A percentile compares a stretch with the other conserved stretches of the same genome.
These are phyloP conservation scores for Hephaestus fuliginosus DNA, from an alignment of 2,797 vertebrate species.

Conservation along the genomic window DNA sequence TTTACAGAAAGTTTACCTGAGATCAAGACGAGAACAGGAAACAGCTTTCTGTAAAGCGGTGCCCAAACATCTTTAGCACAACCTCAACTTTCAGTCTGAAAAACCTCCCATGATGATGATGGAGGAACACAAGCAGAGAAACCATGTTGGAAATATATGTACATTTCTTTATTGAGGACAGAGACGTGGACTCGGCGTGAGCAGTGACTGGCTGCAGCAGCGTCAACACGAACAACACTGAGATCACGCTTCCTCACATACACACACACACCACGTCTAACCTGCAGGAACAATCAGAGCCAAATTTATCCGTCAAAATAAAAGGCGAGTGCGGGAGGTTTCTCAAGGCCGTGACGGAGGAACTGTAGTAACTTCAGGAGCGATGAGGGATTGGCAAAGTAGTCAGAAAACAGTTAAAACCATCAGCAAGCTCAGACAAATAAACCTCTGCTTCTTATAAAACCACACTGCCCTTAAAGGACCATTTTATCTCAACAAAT, in stretches of 20 bases:
- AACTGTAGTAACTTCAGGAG: neutral
- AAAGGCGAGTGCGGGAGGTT: neutral
- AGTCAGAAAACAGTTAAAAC: neutral
- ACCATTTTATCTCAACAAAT: neutral
- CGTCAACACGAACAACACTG: constrained; percentile 20
- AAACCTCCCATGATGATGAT: neutral
- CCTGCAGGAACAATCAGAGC: constrained; percentile 32
- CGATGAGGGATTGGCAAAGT: neutral
- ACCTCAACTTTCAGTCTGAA: neutral
- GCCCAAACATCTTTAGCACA: neutral
- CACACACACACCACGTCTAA: neutral
- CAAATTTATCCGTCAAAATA: neutral
- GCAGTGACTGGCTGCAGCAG: constrained; percentile 9
- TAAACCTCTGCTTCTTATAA: neutral
- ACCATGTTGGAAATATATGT: constrained; percentile 62
- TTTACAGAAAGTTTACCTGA: neutral
- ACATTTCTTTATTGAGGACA: constrained; percentile 69
- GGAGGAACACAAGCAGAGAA: neutral
- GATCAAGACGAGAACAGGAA: neutral
- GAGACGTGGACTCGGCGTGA: constrained; percentile 13
- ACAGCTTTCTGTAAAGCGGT: neutral
- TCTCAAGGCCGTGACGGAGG: neutral
- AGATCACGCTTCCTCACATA: constrained; percentile 7
- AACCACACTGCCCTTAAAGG: neutral
- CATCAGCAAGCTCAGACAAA: neutral